Evolutionary conservation across 2,797 vertebrate species (phyloP), one percentile per base, ranked within the genome.

Genomic region (Agapornis canus): DNA sequence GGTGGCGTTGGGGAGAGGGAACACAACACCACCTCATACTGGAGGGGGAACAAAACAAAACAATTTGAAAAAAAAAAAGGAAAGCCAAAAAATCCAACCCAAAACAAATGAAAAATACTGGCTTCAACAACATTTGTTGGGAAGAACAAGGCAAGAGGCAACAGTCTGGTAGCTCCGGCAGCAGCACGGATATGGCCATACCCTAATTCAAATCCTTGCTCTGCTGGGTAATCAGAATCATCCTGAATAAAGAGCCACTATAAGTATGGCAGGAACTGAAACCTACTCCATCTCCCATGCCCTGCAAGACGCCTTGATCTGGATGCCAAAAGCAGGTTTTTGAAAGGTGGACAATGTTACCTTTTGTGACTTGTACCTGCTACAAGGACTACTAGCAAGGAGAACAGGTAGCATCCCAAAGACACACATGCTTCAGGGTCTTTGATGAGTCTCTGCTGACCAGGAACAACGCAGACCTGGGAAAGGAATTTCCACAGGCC

Each of bases 261-360:
- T 11, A 57, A 19, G 4, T 5, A 27, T 0, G 6, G 11, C 43
- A 83, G 11, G 13, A 77, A 65, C 31, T 39, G 43, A 79, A 77
- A 43, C 4, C 16, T 4, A 0, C 19, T 32, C 16, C 14, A 4
- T 26, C 25, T 22, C 47, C 25, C 54, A 77, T 13, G 4, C 11
- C 10, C 49, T n/a, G 20, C 9, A 51, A 71, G 17, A 5, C 17
- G 18, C 31, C 45, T 49, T 0, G 0, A 40, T 45, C 51, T 0
- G 0, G 13, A 35, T 52, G 19, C 54, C 39, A 76, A 31, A 6
- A 39, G 0, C 1, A 3, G 11, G 13, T 9, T 82, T 71, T 22
- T 37, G 64, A 25, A 29, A 56, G 23, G 43, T 49, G 54, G 40
- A 47, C 25, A 42, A 70, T 4, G 3, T 43, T 21, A 51, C 4